Conservation (phyloP, 2,113 vertebrate species). For the Chroicocephalus ridibundus region DNA sequence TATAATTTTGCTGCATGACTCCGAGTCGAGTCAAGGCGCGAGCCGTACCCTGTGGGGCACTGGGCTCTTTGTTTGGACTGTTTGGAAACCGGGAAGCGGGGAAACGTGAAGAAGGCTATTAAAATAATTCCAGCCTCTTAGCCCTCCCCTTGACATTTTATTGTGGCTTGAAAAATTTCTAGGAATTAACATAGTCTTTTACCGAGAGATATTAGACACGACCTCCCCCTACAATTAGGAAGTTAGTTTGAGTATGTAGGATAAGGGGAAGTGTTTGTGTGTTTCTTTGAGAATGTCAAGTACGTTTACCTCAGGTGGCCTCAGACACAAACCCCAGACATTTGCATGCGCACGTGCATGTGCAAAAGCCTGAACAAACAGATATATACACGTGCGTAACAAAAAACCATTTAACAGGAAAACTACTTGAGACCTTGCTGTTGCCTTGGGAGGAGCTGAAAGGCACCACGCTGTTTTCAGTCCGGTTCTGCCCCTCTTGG, state of each 20-base stretch:
- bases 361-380: background rate
- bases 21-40: accelerated
- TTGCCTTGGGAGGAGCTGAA: background rate
- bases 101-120: background rate
- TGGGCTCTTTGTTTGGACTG: background rate
- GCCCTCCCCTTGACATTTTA: background rate
- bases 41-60: background rate
- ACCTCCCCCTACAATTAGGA: background rate
- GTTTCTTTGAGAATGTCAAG: background rate
- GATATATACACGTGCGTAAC: no score
- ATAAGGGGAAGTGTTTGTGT: background rate
- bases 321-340: background rate
- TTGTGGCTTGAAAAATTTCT: background rate
- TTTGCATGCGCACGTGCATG: background rate
- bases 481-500: background rate
- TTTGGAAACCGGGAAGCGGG: background rate
- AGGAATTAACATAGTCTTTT: background rate
- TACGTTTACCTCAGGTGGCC: background rate
- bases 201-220: background rate
- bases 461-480: background rate
- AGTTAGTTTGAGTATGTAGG: background rate
- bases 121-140: background rate
- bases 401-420: background rate
- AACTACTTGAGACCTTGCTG: background rate
- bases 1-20: background rate